Percentiles rank a stretch among this genome's conserved stretches.
Conservation (phyloP, 2,888 invertebrate genomes). For the Theretra japonica region DNA sequence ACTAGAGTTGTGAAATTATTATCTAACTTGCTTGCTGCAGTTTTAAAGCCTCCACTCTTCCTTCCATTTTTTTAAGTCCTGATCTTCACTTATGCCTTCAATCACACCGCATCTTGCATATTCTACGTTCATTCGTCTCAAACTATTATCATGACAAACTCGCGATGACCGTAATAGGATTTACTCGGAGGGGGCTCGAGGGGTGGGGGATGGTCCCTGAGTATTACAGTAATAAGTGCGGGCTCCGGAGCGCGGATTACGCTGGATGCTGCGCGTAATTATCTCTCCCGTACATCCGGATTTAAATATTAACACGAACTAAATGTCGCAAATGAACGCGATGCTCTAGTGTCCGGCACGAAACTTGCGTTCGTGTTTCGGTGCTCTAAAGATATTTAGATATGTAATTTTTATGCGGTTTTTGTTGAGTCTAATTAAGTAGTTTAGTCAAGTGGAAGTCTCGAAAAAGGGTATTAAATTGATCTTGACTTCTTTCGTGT, state of each 20-base stretch:
- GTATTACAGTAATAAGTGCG: constrained; percentile 25
- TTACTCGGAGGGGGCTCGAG: background rate
- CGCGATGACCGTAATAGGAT: background rate
- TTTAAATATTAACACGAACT: constrained; percentile 13
- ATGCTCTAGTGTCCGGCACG: background rate
- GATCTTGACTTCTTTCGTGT: too few species aligned
- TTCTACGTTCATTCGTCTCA: background rate
- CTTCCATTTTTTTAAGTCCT: too few species aligned
- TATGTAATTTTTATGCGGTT: background rate
- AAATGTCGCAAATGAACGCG: constrained; percentile 11
- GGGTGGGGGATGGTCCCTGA: background rate
- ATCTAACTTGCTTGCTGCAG: too few species aligned
- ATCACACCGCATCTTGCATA: too few species aligned
- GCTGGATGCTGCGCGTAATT: constrained; percentile 32
- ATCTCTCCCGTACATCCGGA: background rate
- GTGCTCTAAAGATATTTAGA: background rate
- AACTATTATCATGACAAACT: background rate
- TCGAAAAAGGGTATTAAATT: too few species aligned
- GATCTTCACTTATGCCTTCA: too few species aligned
- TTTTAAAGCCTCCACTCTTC: too few species aligned
- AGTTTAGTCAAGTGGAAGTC: too few species aligned
- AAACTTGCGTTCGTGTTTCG: background rate
- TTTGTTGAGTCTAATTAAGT: background rate
- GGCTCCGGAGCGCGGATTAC: constrained; percentile 1
- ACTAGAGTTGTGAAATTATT: too few species aligned